A percentile compares a stretch with the other conserved stretches of the same genome.
phyloP scores from a whole-genome alignment of 2,113 vertebrate genomes.

The Chaetorhynchus papuensis region DNA sequence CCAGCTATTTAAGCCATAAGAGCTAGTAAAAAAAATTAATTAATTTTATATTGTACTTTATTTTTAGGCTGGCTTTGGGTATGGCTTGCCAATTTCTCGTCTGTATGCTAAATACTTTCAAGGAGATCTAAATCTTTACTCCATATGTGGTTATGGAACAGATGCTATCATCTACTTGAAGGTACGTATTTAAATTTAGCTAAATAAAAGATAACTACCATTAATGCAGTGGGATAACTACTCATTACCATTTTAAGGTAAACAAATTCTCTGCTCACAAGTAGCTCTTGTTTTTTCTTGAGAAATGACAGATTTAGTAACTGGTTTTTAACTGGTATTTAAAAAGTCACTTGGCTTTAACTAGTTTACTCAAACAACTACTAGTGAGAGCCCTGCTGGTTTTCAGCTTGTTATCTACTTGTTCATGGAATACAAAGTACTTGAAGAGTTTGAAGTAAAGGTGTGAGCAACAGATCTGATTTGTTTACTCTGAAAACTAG shows the following conservation, averaged over 20 bases:
- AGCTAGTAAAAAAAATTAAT: background rate
- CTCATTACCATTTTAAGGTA: background rate
- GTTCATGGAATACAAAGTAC: background rate
- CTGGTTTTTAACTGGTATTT: background rate
- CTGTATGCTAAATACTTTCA: constrained; percentile 98
- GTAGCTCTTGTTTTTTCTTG: background rate
- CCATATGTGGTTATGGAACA: constrained; percentile 93
- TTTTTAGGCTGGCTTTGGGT: constrained; percentile 93
- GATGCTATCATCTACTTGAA: constrained; percentile 95
- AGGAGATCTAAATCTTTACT: constrained; percentile 94
- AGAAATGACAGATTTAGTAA: background rate
- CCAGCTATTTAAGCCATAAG: background rate
- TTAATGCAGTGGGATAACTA: background rate
- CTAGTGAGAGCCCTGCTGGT: background rate
- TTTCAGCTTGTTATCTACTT: background rate
- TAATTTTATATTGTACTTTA: background rate
- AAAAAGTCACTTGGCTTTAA: background rate
- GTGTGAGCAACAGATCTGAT: background rate
- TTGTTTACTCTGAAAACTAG: background rate
- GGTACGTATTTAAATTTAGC: constrained; percentile 68
- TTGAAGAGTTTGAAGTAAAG: background rate
- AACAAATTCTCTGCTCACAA: background rate
- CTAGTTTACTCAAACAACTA: background rate
- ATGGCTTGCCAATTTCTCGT: constrained; percentile 95
- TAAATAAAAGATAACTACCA: background rate